Conservation (phyloP, 2,113 vertebrate species). For the Gobio gobio region DNA sequence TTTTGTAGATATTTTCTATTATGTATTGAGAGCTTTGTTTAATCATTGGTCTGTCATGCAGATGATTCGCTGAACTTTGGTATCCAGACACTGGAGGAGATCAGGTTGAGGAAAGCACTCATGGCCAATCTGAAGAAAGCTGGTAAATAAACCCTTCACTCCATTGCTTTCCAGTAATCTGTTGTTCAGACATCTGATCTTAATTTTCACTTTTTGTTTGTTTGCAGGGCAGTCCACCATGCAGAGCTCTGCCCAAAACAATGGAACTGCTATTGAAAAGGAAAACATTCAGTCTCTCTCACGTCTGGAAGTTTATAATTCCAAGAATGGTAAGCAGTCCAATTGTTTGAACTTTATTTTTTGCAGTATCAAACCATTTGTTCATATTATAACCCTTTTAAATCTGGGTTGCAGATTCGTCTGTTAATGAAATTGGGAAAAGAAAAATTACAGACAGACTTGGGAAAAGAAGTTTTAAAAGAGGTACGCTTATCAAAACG, state of each 20-base stretch:
- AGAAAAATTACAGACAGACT: slow-evolving; percentile 77
- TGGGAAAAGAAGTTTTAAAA: slow-evolving; percentile 70
- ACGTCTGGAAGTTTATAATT: slow-evolving; percentile 71
- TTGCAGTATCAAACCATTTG: not conserved
- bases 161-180: not conserved
- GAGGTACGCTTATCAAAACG: slow-evolving; percentile 48
- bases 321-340: slow-evolving; percentile 76
- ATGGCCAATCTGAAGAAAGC: slow-evolving; percentile 85
- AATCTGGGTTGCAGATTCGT: not conserved
- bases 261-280: slow-evolving; percentile 74
- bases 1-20: not conserved
- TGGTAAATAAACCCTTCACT: slow-evolving; percentile 65
- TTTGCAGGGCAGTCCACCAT: slow-evolving; percentile 15
- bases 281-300: slow-evolving; percentile 79
- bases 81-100: slow-evolving; percentile 93
- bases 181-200: not conserved
- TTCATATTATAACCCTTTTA: not conserved
- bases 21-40: not conserved
- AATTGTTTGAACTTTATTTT: not conserved
- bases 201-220: not conserved
- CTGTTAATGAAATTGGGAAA: slow-evolving; percentile 71
- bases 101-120: slow-evolving; percentile 85
- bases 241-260: slow-evolving; percentile 52
- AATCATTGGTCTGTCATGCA: slow-evolving; percentile 62
- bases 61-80: slow-evolving; percentile 86